Evolutionary conservation across 1,140 invertebrate species (phyloP), one percentile per base, ranked within the genome.

Genomic region (Tigriopus japonicus): DNA sequence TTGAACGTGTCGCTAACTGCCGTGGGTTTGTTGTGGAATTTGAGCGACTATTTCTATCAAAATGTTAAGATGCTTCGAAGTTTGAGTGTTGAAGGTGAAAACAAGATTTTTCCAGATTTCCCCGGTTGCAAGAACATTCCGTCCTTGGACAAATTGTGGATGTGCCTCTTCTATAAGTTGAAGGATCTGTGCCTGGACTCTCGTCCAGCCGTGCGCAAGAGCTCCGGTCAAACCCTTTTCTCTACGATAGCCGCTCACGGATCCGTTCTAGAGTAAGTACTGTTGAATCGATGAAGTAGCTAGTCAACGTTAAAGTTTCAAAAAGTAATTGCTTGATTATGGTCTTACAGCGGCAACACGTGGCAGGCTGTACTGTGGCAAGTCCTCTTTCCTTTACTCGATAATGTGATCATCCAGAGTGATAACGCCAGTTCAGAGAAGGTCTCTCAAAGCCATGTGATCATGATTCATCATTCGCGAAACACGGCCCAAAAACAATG

Each of bases 401-500:
- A 96, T 66, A 87, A 90, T 77, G 94, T 98, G 13, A 74, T 83
- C 65, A 85, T 81, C 64, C 77, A 90, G 35, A 95, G 90, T 12
- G 88, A 83, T 68, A 85, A 83, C 49, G 94, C 94, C 1, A 95
- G 92, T 63, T 90, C 81, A 62, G 87, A 93, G 69, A 92, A 93
- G 73, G 87, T 93, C 24, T 86, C 93, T 67, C 83, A 84, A 1
- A 85, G 85, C 52, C 87, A 86, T 49, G 93, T 93, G 68, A 93
- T 98, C 65, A 76, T 98, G 0, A 96, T 98, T 66, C 95, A 99
- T 73, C 95, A 99, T 72, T 94, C 92, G 0, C 78, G 95, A 64
- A 97, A 99, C 71, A 99, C 95, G 0, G 92, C 93, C 15, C 90
- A 96, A 69, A 99, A 99, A 68, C 95, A 98, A 70, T 99, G 95